Conservation (phyloP, 2,797 vertebrate species). For the Lithobates pipiens region DNA sequence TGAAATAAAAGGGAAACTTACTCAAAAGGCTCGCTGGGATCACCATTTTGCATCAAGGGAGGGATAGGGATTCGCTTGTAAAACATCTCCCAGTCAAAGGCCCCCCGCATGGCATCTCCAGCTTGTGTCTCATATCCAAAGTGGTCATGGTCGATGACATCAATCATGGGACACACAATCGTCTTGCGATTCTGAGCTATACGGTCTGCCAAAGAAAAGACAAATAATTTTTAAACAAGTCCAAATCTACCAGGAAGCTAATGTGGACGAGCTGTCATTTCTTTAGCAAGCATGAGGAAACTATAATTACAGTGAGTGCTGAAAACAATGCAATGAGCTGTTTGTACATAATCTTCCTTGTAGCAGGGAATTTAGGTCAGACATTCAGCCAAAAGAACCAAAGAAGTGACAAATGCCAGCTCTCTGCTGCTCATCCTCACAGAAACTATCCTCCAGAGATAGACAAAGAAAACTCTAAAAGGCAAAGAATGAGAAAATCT, state of each 20-base stretch:
- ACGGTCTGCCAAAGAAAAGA: slow-evolving; percentile 79
- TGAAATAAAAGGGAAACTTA: slow-evolving; percentile 74
- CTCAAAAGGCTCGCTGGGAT: slow-evolving; percentile 93
- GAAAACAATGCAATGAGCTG: slow-evolving; percentile 25
- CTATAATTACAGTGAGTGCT: background rate
- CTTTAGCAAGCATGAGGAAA: background rate
- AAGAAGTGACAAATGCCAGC: slow-evolving; percentile 29
- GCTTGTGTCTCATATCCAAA: slow-evolving; percentile 95
- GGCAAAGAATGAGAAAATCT: no score
- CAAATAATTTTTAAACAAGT: background rate
- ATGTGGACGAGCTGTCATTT: background rate
- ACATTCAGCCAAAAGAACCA: slow-evolving; percentile 26
- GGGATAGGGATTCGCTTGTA: slow-evolving; percentile 97
- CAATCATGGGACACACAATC: slow-evolving; percentile 97
- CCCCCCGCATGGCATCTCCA: slow-evolving; percentile 94
- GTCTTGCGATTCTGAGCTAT: slow-evolving; percentile 92
- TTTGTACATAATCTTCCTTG: slow-evolving; percentile 34
- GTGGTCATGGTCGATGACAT: slow-evolving; percentile 94
- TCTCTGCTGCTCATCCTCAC: slow-evolving; percentile 14
- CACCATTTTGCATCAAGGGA: slow-evolving; percentile 82
- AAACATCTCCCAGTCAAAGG: slow-evolving; percentile 98
- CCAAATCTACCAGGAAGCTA: background rate
- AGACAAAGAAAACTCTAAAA: slow-evolving; percentile 8
- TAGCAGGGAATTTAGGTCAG: slow-evolving; percentile 50
- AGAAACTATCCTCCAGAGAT: slow-evolving; percentile 12